Conservation (phyloP, 2,888 invertebrate genomes). For the Troides aeacus region DNA sequence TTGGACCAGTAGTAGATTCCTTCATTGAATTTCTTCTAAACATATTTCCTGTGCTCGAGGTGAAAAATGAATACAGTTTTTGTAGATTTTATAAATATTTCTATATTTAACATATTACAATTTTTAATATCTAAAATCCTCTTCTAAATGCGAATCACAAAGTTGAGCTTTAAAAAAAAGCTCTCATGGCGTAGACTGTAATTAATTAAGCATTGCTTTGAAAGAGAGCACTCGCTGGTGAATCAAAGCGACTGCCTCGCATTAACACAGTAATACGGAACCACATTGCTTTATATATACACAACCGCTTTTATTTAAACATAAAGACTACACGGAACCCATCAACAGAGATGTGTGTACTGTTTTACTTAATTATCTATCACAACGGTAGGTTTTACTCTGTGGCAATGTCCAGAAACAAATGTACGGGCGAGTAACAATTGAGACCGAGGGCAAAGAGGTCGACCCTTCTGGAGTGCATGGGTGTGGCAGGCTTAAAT, state of each 20-base stretch:
- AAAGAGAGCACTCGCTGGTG: conserved; percentile 21
- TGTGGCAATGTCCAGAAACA: conserved; percentile 38
- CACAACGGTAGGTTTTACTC: conserved; percentile 4
- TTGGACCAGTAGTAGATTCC: no score
- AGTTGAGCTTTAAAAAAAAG: conserved; percentile 18
- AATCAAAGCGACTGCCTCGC: conserved; percentile 15
- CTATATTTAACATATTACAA: background rate
- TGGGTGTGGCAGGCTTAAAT: conserved; percentile 78
- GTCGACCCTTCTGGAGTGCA: conserved; percentile 76
- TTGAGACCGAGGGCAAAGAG: conserved; percentile 75
- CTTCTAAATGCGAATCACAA: conserved; percentile 17
- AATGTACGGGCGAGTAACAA: conserved; percentile 57
- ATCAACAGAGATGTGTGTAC: conserved; percentile 11
- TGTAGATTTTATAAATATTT: no score
- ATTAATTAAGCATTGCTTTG: conserved; percentile 25
- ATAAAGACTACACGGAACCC: conserved; percentile 9
- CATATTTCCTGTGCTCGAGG: no score
- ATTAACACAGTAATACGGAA: conserved; percentile 24
- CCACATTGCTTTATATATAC: conserved; percentile 12
- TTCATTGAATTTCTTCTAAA: no score
- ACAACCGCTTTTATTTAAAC: conserved; percentile 17
- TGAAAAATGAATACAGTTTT: no score
- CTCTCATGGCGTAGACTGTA: conserved; percentile 12
- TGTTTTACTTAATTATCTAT: background rate
- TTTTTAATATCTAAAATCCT: background rate